These are phyloP conservation scores for Sminthopsis crassicaudata DNA, from an alignment of 2,113 vertebrate genomes.

Conservation along the genomic window DNA sequence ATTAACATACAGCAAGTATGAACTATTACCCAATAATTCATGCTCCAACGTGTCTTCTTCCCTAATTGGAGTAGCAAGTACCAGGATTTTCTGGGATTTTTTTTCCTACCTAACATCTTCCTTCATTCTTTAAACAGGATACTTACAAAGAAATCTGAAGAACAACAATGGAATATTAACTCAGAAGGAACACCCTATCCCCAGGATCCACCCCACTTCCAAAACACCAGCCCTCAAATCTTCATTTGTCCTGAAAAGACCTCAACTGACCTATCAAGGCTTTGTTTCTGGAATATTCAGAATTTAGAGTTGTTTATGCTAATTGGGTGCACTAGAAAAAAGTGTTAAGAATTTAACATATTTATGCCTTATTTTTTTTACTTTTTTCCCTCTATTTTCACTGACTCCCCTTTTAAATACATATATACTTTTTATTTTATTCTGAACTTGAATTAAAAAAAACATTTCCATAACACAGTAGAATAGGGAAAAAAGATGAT, in stretches of 20 bases:
- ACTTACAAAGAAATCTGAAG: conserved; percentile 64
- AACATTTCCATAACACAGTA: not conserved
- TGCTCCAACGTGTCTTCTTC: conserved; percentile 73
- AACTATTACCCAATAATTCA: conserved; percentile 74
- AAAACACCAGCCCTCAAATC: conserved; percentile 46
- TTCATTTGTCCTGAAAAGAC: conserved; percentile 48
- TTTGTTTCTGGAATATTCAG: conserved; percentile 3
- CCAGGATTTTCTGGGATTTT: conserved; percentile 56
- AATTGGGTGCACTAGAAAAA: not conserved
- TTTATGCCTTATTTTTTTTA: not conserved
- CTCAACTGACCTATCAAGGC: not conserved
- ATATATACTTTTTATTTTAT: not conserved
- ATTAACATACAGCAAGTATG: conserved; percentile 69
- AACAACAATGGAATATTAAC: conserved; percentile 69
- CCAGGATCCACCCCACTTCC: conserved; percentile 30
- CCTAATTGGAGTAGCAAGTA: conserved; percentile 73
- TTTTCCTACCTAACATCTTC: conserved; percentile 67
- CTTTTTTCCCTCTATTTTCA: not conserved
- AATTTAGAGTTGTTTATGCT: conserved; percentile 11
- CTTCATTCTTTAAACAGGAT: conserved; percentile 68
- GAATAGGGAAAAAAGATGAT: not conserved
- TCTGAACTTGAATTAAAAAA: not conserved
- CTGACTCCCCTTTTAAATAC: not conserved
- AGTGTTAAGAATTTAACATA: not conserved
- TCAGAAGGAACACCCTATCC: conserved; percentile 44